Percentiles rank a stretch among this genome's conserved stretches.
Conservation (phyloP, 23 tunicate species). For the Oikopleura dioica region DNA sequence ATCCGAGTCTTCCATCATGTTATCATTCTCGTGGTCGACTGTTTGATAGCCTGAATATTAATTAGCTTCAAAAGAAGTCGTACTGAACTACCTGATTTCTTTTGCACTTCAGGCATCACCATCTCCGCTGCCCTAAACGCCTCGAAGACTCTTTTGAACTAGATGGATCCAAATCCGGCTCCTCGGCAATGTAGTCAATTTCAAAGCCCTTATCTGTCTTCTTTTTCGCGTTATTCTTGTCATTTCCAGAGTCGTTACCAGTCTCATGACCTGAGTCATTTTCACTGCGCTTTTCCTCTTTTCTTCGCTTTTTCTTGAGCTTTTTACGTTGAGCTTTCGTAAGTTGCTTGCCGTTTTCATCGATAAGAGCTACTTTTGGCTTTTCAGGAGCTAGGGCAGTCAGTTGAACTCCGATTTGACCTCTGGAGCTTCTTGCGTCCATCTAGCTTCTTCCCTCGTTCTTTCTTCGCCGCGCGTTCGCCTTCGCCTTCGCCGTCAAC, state of each 20-base stretch:
- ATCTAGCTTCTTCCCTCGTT: neutral
- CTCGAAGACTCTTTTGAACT: conserved; percentile 72
- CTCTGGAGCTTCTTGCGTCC: conserved; percentile 14
- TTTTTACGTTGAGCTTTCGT: conserved; percentile 13
- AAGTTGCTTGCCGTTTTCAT: neutral
- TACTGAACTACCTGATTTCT: neutral
- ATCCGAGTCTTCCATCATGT: neutral
- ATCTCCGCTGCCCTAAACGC: conserved; percentile 31
- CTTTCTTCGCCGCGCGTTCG: too few species aligned
- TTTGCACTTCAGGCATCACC: conserved; percentile 36
- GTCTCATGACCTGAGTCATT: neutral
- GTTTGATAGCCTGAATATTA: neutral
- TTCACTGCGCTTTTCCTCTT: neutral
- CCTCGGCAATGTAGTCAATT: conserved; percentile 48
- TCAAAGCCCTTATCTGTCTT: neutral
- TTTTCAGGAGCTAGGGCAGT: neutral
- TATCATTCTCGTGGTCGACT: neutral
- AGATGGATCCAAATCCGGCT: conserved; percentile 65
- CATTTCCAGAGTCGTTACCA: conserved; percentile 2
- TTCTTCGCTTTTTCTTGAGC: conserved; percentile 17
- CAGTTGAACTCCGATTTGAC: conserved; percentile 1
- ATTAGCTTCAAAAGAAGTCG: neutral
- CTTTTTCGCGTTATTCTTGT: neutral
- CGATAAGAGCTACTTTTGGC: neutral
- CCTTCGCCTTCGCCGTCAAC: neutral